Conservation (phyloP, 2,888 invertebrate species). For the Leptopterna dolabrata region DNA sequence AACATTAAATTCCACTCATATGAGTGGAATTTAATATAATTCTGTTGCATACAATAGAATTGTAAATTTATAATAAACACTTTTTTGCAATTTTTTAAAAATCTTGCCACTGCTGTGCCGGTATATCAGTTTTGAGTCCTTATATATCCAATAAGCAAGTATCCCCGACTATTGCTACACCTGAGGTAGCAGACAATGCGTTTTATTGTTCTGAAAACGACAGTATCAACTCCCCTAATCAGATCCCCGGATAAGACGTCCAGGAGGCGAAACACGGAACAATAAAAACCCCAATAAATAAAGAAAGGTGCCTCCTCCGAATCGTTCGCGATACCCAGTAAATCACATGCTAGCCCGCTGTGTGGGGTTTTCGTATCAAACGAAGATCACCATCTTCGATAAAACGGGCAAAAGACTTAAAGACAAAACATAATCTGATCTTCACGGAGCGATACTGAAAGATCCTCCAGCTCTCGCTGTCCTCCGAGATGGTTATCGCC, state of each 20-base stretch:
- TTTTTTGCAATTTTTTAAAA: too few relatives aligned
- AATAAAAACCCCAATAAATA: not conserved
- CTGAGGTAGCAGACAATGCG: not conserved
- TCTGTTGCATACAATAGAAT: too few relatives aligned
- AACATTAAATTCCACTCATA: too few relatives aligned
- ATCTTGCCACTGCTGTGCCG: too few relatives aligned
- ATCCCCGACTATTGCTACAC: not conserved
- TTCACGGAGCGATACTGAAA: not conserved
- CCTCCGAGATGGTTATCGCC: conserved; percentile 6
- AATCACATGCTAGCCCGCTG: not conserved
- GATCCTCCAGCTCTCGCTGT: not conserved
- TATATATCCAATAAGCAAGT: not conserved
- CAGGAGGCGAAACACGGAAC: not conserved
- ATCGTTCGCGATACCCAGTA: conserved; percentile 35
- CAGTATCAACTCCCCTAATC: not conserved
- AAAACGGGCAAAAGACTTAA: not conserved
- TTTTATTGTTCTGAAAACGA: not conserved
- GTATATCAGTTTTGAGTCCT: too few relatives aligned
- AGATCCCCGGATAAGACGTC: not conserved
- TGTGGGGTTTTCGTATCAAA: not conserved
- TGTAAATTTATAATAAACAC: too few relatives aligned
- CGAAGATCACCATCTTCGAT: not conserved
- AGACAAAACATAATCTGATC: conserved; percentile 24
- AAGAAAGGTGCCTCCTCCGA: not conserved
- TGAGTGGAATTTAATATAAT: too few relatives aligned